These are phyloP conservation scores for Venustoraphidia nigricollis DNA, from an alignment of 2,888 invertebrate genomes.

Conservation along the genomic window DNA sequence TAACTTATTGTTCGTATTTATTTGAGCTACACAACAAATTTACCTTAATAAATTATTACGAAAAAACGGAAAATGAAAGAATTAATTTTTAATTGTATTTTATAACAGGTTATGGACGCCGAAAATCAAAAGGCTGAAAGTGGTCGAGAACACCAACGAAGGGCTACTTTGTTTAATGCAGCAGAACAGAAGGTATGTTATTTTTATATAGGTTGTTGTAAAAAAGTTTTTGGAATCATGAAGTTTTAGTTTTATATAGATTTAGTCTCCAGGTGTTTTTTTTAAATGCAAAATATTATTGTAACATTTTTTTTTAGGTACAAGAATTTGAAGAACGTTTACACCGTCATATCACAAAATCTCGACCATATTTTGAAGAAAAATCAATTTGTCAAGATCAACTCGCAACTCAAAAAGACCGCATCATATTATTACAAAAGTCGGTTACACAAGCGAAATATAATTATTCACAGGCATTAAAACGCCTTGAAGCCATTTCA, in stretches of 20 bases:
- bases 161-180: constrained; percentile 63
- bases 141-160: constrained; percentile 72
- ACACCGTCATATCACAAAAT: constrained; percentile 68
- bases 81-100: constrained; percentile 4
- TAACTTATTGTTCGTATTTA: neutral
- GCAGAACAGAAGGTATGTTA: constrained; percentile 56
- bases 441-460: constrained; percentile 66
- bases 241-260: neutral
- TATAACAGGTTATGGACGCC: constrained; percentile 71
- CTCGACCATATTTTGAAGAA: constrained; percentile 82
- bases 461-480: constrained; percentile 67
- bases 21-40: neutral
- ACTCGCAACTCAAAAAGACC: constrained; percentile 67
- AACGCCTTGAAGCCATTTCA: constrained; percentile 76
- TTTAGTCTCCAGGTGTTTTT: neutral
- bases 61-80: neutral
- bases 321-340: constrained; percentile 70
- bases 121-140: constrained; percentile 81
- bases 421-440: constrained; percentile 66
- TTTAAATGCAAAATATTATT: neutral
- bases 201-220: neutral
- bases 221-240: too few species aligned
- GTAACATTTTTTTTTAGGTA: constrained; percentile 29
- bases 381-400: constrained; percentile 76
- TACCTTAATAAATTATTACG: too few species aligned